phyloP scores from a whole-genome alignment of 2,797 vertebrate species.

The Vultur gryphus region DNA sequence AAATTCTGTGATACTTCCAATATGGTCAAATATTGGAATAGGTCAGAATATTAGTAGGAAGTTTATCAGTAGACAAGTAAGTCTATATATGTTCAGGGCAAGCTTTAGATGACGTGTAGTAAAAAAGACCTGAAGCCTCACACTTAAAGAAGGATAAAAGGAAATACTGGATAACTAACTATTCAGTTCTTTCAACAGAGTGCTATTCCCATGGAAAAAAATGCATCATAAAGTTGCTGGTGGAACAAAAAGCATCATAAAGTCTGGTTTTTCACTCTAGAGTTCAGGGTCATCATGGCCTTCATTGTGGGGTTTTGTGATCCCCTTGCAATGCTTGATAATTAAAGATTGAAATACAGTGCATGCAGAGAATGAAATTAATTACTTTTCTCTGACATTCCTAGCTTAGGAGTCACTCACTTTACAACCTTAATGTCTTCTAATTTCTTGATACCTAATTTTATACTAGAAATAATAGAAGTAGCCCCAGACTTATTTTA shows the following conservation, averaged over 20 bases:
- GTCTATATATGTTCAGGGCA: not conserved
- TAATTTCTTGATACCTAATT: not conserved
- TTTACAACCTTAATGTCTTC: not conserved
- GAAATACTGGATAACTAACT: not conserved
- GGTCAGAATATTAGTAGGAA: not conserved
- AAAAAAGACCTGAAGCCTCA: not conserved
- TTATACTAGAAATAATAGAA: not conserved
- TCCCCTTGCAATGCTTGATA: not conserved
- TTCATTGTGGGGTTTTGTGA: not conserved
- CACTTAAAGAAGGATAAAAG: not conserved
- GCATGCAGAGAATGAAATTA: not conserved
- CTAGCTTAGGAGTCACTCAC: not conserved
- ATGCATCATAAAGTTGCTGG: accelerated
- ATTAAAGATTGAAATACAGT: not conserved
- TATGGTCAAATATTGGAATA: not conserved
- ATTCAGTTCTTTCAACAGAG: not conserved
- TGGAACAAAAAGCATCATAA: not conserved
- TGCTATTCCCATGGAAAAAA: not conserved
- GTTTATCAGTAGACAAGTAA: not conserved
- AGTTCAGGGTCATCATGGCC: not conserved
- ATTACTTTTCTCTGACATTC: not conserved
- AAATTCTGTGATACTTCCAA: not conserved
- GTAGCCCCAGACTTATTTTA: not conserved
- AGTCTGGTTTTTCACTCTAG: not conserved
- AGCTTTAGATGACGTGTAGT: not conserved